A percentile compares a stretch with the other conserved stretches of the same genome.
phyloP scores from a whole-genome alignment of 1,140 invertebrate genomes.

The Halesus radiatus region DNA sequence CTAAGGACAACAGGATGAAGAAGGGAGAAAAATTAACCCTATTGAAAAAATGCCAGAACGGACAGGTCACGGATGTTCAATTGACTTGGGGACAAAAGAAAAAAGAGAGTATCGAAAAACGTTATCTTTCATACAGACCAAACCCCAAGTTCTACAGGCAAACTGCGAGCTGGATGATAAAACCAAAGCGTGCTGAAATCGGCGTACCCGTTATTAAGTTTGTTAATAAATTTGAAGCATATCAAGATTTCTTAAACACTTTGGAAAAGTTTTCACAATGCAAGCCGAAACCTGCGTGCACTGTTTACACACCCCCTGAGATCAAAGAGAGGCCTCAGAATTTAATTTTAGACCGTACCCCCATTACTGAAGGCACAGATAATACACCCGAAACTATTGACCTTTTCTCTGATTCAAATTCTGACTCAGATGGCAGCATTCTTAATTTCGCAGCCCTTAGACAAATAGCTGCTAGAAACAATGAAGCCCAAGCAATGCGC shows the following conservation, averaged over 20 bases:
- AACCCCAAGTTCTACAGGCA: not conserved
- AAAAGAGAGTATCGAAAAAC: not conserved
- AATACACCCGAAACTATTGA: too few species aligned
- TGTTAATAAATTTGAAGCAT: not conserved
- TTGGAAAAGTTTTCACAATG: not conserved
- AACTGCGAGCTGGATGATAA: conserved; percentile 4
- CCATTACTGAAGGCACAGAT: too few species aligned
- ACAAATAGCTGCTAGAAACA: too few species aligned
- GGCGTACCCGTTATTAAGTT: not conserved
- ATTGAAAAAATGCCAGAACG: not conserved
- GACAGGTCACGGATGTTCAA: not conserved
- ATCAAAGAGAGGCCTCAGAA: too few species aligned
- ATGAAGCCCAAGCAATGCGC: too few species aligned
- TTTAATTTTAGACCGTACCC: too few species aligned
- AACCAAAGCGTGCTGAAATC: not conserved
- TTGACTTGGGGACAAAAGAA: not conserved
- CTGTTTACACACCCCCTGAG: too few species aligned
- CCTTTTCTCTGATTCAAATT: too few species aligned
- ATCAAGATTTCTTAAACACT: not conserved
- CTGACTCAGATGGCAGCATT: too few species aligned
- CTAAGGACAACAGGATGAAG: not conserved
- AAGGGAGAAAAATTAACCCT: not conserved
- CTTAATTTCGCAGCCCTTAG: too few species aligned
- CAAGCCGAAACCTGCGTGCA: not conserved
- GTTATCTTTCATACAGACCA: conserved; percentile 5